These are phyloP conservation scores for Erebia epiphron DNA, from an alignment of 2,888 invertebrate species.

Conservation along the genomic window DNA sequence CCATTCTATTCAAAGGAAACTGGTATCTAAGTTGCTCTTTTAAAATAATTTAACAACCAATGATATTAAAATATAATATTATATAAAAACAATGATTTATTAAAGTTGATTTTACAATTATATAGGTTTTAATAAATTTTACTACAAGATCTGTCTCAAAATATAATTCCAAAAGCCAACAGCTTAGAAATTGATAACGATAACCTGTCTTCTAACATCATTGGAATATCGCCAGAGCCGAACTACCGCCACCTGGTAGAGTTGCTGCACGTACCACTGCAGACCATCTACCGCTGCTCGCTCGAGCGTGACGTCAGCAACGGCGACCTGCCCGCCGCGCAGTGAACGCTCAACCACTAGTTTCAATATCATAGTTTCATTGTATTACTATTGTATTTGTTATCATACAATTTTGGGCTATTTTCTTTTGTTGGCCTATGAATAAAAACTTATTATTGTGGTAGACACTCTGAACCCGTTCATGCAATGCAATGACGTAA, in stretches of 20 bases:
- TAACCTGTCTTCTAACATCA: too few species aligned
- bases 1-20: too few species aligned
- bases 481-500: too few species aligned
- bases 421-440: neutral
- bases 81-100: too few species aligned
- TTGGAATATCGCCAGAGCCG: constrained; percentile 83
- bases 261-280: constrained; percentile 93
- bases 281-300: constrained; percentile 89
- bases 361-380: constrained; percentile 24
- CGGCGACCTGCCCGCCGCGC: constrained; percentile 1
- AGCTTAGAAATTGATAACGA: too few species aligned
- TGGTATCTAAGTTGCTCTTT: too few species aligned
- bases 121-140: too few species aligned
- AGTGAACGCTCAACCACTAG: neutral
- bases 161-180: too few species aligned
- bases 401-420: constrained; percentile 17
- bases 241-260: constrained; percentile 93
- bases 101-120: too few species aligned
- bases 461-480: neutral
- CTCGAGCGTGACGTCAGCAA: constrained; percentile 44
- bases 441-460: neutral
- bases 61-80: too few species aligned
- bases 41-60: too few species aligned
- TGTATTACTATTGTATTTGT: constrained; percentile 36
- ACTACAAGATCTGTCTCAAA: too few species aligned